A percentile compares a stretch with the other conserved stretches of the same genome.
Conservation (phyloP, 2,888 invertebrate genomes). For the Ramazzottius varieornatus region DNA sequence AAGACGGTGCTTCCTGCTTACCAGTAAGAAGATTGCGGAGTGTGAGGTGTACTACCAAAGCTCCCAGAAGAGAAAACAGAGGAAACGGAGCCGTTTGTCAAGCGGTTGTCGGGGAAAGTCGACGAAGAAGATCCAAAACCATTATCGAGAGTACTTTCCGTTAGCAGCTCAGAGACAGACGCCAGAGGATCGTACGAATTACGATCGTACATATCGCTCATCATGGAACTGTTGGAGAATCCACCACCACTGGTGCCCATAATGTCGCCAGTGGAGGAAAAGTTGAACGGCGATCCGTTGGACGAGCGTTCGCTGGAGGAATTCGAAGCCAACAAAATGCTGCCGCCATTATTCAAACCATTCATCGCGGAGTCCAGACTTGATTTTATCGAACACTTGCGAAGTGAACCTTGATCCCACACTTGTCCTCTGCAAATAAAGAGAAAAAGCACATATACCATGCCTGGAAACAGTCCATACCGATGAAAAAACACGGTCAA, state of each 20-base stretch:
- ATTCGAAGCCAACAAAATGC: neutral
- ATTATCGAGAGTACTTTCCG: neutral
- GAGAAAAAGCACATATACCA: neutral
- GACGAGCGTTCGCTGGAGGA: slow-evolving; percentile 2
- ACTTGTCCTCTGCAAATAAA: neutral
- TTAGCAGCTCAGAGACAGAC: neutral
- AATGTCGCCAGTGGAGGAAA: neutral
- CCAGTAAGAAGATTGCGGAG: too few relatives aligned
- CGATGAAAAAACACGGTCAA: neutral
- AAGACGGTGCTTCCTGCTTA: too few relatives aligned
- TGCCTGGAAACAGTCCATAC: neutral
- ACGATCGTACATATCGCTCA: neutral
- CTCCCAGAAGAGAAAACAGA: too few relatives aligned
- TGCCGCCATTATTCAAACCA: neutral
- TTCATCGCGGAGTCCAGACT: neutral
- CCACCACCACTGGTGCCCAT: neutral
- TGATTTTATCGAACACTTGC: neutral
- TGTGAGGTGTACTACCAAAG: too few relatives aligned
- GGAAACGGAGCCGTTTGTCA: too few relatives aligned
- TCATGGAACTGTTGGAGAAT: neutral
- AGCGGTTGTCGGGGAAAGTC: too few relatives aligned
- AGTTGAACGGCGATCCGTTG: neutral
- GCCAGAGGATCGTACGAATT: neutral
- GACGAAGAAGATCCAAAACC: neutral
- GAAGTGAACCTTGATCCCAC: neutral